Percentiles rank a stretch among this genome's conserved stretches.
These are phyloP conservation scores for Agrochola lota DNA, from an alignment of 2,888 invertebrate genomes.

Conservation along the genomic window DNA sequence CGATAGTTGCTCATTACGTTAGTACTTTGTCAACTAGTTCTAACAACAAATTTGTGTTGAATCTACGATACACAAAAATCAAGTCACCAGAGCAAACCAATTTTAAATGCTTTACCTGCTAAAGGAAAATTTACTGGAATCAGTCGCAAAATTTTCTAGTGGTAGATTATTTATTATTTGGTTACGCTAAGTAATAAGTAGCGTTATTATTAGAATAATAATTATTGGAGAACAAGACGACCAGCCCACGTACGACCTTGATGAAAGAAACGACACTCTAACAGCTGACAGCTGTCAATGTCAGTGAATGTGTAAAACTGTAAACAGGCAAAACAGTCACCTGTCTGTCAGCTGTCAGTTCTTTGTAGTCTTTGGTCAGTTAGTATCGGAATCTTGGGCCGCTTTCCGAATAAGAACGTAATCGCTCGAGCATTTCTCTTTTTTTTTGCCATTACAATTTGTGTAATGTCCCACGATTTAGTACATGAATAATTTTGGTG, in stretches of 20 bases:
- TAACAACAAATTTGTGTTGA: conserved; percentile 16
- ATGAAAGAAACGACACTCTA: conserved; percentile 6
- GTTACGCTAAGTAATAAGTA: conserved; percentile 28
- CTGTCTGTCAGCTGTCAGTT: conserved; percentile 11
- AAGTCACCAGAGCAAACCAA: conserved; percentile 9
- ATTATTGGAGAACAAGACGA: conserved; percentile 1
- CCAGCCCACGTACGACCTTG: conserved; percentile 58
- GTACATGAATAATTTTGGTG: too few relatives aligned
- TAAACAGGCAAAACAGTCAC: too few relatives aligned
- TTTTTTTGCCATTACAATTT: too few relatives aligned
- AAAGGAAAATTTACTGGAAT: conserved; percentile 3
- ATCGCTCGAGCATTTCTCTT: too few relatives aligned
- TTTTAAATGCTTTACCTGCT: conserved; percentile 30
- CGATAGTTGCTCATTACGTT: conserved; percentile 5
- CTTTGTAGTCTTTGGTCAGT: neutral
- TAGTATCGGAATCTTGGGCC: neutral
- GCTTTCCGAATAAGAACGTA: too few relatives aligned
- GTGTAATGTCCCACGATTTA: too few relatives aligned
- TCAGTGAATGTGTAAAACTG: too few relatives aligned
- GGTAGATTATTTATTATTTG: conserved; percentile 12
- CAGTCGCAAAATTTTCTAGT: conserved; percentile 1
- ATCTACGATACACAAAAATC: conserved; percentile 17
- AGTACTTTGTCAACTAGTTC: conserved; percentile 26
- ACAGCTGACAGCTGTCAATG: conserved; percentile 1
- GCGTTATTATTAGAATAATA: conserved; percentile 21